Percentiles rank a stretch among this genome's conserved stretches.
phyloP scores from a whole-genome alignment of 2,888 invertebrate species.

The Idaea dimidiata region DNA sequence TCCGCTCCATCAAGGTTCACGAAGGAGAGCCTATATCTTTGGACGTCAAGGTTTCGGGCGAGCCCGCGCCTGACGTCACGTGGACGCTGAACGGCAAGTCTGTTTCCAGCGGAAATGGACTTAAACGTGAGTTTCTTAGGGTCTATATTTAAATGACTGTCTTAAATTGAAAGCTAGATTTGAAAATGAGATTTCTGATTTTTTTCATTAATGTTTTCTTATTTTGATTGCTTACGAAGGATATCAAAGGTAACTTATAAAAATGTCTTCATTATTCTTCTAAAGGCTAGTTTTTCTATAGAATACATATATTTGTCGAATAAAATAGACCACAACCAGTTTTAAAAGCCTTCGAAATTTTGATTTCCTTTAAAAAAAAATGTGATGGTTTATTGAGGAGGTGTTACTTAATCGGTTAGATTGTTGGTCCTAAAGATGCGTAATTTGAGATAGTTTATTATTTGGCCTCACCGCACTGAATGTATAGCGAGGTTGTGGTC shows the following conservation, averaged over 20 bases:
- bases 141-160: background rate
- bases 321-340: too few relatives aligned
- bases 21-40: constrained; percentile 94
- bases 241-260: background rate
- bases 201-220: background rate
- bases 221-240: background rate
- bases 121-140: constrained; percentile 58
- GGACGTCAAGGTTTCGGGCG: constrained; percentile 94
- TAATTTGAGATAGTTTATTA: too few relatives aligned
- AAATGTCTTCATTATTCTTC: too few relatives aligned
- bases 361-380: too few relatives aligned
- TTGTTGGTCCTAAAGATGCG: too few relatives aligned
- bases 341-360: too few relatives aligned
- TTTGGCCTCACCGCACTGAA: too few relatives aligned
- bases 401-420: too few relatives aligned
- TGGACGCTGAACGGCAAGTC: constrained; percentile 93
- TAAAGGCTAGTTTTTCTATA: too few relatives aligned
- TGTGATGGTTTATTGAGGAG: too few relatives aligned
- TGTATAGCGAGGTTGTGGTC: background rate
- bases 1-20: constrained; percentile 92
- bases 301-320: too few relatives aligned
- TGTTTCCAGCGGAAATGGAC: constrained; percentile 81
- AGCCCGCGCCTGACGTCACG: constrained; percentile 93
- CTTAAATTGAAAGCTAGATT: background rate
- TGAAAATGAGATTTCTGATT: too few relatives aligned